These are phyloP conservation scores for Apogon talboti DNA, from an alignment of 2,797 vertebrate genomes.

Conservation along the genomic window DNA sequence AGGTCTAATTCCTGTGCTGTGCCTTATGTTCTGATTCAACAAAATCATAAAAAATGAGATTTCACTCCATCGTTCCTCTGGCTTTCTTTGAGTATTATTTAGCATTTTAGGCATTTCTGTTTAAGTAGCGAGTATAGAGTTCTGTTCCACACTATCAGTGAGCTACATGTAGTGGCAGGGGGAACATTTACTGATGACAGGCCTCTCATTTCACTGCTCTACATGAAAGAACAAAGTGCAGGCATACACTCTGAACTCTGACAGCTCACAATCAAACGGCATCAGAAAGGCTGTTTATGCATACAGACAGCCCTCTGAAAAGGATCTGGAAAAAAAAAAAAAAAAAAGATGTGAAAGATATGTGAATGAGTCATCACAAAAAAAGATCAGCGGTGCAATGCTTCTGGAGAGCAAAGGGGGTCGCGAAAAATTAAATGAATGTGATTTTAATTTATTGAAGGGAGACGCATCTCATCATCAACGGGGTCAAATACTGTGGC, in stretches of 20 bases:
- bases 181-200: background rate
- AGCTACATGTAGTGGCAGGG: background rate
- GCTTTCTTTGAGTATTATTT: background rate
- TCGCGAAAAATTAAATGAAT: background rate
- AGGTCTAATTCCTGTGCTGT: constrained; percentile 7
- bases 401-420: background rate
- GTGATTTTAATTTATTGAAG: too few species aligned
- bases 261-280: constrained; percentile 2
- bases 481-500: background rate
- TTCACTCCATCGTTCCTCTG: background rate
- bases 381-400: background rate
- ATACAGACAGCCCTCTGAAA: background rate
- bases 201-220: constrained; percentile 15
- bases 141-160: constrained; percentile 1
- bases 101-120: constrained; percentile 10
- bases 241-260: background rate
- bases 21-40: constrained; percentile 20
- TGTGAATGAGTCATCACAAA: constrained; percentile 5
- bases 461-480: too few species aligned
- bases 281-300: background rate
- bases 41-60: constrained; percentile 21
- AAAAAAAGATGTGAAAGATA: background rate
- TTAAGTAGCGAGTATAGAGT: background rate
- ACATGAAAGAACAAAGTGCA: constrained; percentile 20
- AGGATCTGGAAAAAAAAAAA: background rate